These are phyloP conservation scores for Macrostomum cliftonense DNA, from an alignment of 2,888 invertebrate species.

Conservation along the genomic window DNA sequence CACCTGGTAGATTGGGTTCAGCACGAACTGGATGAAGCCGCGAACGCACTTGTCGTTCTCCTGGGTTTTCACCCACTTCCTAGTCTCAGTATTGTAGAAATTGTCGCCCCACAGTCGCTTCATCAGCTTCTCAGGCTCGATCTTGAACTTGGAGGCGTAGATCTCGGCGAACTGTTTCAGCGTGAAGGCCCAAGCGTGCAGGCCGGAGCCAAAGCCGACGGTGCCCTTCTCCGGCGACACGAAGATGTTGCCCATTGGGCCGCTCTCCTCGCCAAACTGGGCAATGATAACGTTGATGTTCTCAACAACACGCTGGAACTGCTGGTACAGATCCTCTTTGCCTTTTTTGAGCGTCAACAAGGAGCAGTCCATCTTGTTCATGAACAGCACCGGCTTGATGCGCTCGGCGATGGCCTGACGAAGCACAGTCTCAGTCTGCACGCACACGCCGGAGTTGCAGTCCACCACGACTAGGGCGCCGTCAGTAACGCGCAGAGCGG, in stretches of 20 bases:
- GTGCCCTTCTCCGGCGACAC: constrained; percentile 95
- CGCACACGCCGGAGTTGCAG: constrained; percentile 87
- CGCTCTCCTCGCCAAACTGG: constrained; percentile 86
- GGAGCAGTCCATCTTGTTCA: constrained; percentile 99
- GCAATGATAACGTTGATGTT: constrained; percentile 99
- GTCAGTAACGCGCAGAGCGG: constrained; percentile 97
- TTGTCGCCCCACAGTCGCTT: constrained; percentile 85
- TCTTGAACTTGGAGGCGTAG: constrained; percentile 93
- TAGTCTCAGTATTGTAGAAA: constrained; percentile 86
- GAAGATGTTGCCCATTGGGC: constrained; percentile 96
- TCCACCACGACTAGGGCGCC: constrained; percentile 98
- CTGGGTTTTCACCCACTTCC: constrained; percentile 93
- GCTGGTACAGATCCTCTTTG: constrained; percentile 88
- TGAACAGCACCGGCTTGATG: constrained; percentile 97
- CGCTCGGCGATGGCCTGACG: constrained; percentile 99
- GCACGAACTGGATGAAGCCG: constrained; percentile 93
- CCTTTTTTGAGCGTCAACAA: constrained; percentile 86
- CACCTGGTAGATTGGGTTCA: constrained; percentile 95
- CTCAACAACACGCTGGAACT: constrained; percentile 97
- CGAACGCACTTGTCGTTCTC: constrained; percentile 39
- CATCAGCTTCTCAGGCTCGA: constrained; percentile 78
- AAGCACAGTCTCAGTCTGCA: constrained; percentile 97
- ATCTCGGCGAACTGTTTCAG: constrained; percentile 97
- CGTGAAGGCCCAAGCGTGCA: constrained; percentile 99
- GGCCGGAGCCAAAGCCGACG: constrained; percentile 96